Percentiles rank a stretch among this genome's conserved stretches.
Evolutionary conservation across 2,888 invertebrate species (phyloP).

Genomic region (Dolichopus griseipennis): DNA sequence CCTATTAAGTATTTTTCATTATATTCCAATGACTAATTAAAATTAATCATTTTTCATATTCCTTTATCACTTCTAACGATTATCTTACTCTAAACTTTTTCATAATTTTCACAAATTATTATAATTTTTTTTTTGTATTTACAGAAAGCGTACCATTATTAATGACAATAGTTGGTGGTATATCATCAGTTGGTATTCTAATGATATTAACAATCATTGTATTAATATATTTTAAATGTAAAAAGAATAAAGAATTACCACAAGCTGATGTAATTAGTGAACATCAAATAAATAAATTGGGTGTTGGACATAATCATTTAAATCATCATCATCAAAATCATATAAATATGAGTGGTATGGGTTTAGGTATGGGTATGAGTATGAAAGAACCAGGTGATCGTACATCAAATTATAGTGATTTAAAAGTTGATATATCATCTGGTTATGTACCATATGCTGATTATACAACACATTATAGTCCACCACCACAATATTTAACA

Average conservation of each 20-base stretch:
- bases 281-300: constrained; percentile 45
- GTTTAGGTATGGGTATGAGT: constrained; percentile 39
- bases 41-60: too few species aligned
- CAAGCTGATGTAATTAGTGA: constrained; percentile 52
- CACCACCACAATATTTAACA: constrained; percentile 47
- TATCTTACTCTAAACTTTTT: too few species aligned
- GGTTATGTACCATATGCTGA: constrained; percentile 64
- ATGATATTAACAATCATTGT: constrained; percentile 77
- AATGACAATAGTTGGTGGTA: constrained; percentile 74
- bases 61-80: too few species aligned
- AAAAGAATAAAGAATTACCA: constrained; percentile 41
- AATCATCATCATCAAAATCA: constrained; percentile 72
- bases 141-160: constrained; percentile 69
- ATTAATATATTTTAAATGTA: constrained; percentile 57
- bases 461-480: constrained; percentile 81
- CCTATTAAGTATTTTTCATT: too few species aligned
- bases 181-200: constrained; percentile 72
- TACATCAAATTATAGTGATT: constrained; percentile 85
- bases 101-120: too few species aligned
- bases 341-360: constrained; percentile 51
- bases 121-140: constrained; percentile 28
- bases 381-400: constrained; percentile 58
- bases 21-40: too few species aligned
- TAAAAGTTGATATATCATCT: constrained; percentile 80
- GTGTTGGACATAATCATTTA: constrained; percentile 49